phyloP scores from a whole-genome alignment of 2,113 vertebrate species.

The Hystrix brachyura region DNA sequence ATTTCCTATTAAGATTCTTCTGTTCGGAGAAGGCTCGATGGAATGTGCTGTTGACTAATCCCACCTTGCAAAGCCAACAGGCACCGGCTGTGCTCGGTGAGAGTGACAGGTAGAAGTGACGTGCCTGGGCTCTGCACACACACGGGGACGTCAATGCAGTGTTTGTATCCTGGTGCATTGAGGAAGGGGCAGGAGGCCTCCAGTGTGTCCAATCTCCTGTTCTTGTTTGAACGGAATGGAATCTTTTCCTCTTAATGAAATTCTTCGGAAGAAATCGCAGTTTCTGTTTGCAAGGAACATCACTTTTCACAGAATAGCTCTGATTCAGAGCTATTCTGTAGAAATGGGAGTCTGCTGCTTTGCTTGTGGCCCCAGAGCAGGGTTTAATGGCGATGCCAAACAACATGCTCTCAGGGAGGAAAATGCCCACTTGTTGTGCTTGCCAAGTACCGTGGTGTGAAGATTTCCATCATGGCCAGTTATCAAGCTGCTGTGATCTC shows the following conservation, averaged over 20 bases:
- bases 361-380: fast-evolving
- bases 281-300: not conserved
- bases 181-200: not conserved
- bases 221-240: not conserved
- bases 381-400: too few species aligned
- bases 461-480: fast-evolving
- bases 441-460: not conserved
- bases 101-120: not conserved
- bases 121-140: not conserved
- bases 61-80: not conserved
- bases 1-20: conserved; percentile 4
- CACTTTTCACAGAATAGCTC: not conserved
- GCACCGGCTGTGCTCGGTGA: not conserved
- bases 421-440: fast-evolving
- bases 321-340: fast-evolving
- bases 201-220: not conserved
- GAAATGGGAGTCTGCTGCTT: fast-evolving
- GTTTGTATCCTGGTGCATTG: fast-evolving
- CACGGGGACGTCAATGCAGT: not conserved
- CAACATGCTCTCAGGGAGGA: fast-evolving
- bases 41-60: conserved; percentile 8
- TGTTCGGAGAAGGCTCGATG: not conserved
- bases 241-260: not conserved
- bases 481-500: fast-evolving
- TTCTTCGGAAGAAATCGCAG: not conserved